Evolutionary conservation across 2,113 vertebrate species (phyloP).

Genomic region (Coptodon rendalli): DNA sequence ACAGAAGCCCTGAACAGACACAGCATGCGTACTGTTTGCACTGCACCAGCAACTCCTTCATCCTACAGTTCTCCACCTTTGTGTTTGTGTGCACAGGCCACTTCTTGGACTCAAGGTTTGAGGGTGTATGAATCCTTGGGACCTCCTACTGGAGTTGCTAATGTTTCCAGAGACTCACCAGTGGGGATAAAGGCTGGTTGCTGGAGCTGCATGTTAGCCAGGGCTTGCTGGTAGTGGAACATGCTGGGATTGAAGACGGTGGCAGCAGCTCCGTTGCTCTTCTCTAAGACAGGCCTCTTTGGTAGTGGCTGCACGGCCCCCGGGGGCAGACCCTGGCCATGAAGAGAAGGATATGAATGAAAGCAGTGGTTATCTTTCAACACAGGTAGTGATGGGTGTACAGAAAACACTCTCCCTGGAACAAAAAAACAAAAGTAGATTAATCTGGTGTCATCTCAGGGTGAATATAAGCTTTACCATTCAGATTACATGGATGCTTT

Average conservation of each 20-base stretch:
- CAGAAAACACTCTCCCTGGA: neutral
- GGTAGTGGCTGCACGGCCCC: constrained; percentile 86
- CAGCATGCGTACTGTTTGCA: neutral
- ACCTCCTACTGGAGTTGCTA: neutral
- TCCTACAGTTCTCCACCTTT: neutral
- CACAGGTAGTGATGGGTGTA: neutral
- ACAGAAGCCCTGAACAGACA: neutral
- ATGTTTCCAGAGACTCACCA: constrained; percentile 73
- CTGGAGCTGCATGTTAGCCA: constrained; percentile 94
- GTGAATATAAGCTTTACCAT: neutral
- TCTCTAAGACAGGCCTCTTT: constrained; percentile 92
- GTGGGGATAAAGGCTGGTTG: constrained; percentile 88
- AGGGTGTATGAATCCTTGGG: neutral
- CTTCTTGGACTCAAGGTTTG: neutral
- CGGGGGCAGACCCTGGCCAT: constrained; percentile 66
- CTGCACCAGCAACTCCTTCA: neutral
- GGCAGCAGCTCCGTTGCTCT: constrained; percentile 85
- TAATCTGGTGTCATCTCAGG: neutral
- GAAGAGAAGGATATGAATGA: neutral
- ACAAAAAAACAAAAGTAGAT: neutral
- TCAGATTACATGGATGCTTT: neutral
- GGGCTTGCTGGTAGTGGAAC: constrained; percentile 97
- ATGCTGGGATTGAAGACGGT: constrained; percentile 88
- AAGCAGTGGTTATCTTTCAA: neutral
- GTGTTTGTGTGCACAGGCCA: neutral